Conservation (phyloP, 2,797 vertebrate species). For the Sebastolobus altivelis region DNA sequence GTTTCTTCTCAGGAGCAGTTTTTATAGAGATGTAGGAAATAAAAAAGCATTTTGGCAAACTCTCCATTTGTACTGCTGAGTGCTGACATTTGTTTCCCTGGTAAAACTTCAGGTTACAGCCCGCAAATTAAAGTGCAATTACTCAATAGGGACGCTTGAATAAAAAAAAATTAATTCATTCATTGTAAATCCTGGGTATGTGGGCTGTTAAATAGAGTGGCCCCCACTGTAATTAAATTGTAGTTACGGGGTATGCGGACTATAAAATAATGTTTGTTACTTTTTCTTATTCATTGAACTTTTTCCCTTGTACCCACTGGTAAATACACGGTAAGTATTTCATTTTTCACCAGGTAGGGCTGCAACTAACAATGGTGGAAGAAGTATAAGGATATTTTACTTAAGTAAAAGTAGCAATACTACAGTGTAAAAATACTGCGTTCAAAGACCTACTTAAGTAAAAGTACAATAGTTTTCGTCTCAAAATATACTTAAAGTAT, state of each 20-base stretch:
- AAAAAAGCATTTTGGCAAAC: constrained; percentile 26
- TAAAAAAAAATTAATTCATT: not conserved
- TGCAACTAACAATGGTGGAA: too few relatives aligned
- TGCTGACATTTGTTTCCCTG: constrained; percentile 15
- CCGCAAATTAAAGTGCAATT: not conserved
- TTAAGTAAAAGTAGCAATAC: too few relatives aligned
- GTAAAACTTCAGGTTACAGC: constrained; percentile 6
- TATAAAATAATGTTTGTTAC: not conserved
- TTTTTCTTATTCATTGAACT: not conserved
- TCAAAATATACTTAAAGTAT: too few relatives aligned
- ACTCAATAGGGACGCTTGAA: not conserved
- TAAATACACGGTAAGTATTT: not conserved
- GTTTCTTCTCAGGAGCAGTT: constrained; percentile 13
- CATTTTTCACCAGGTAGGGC: not conserved
- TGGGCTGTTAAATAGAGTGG: not conserved
- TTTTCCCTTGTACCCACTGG: not conserved
- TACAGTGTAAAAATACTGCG: too few relatives aligned
- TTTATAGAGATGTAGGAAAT: constrained; percentile 30
- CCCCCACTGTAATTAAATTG: not conserved
- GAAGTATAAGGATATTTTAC: too few relatives aligned
- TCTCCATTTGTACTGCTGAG: constrained; percentile 12
- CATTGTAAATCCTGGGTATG: not conserved
- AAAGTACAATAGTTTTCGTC: too few relatives aligned
- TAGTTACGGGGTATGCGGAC: not conserved
- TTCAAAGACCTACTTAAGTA: too few relatives aligned